Evolutionary conservation across 2,888 invertebrate species (phyloP), one percentile per base, ranked within the genome.

Genomic region (Lasioglossum figueresi): DNA sequence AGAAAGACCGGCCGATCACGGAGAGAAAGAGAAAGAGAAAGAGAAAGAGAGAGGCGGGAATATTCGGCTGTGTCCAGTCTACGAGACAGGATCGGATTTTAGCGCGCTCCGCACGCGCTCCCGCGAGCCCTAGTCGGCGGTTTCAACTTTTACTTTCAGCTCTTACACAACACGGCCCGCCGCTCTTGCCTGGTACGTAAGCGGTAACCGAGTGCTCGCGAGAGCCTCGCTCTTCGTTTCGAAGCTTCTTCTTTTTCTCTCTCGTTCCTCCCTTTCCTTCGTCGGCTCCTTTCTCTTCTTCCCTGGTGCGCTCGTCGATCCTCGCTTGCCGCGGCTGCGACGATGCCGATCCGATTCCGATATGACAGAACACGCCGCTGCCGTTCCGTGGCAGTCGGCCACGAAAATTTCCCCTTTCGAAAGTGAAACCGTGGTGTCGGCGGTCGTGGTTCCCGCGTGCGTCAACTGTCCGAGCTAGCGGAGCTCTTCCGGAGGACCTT

Each of bases 111-210:
- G 94, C 93, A 95, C 95, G 95, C 92, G 90, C 90, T 88, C 89
- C 89, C 91, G 89, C 89, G 91, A 91, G 90, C 93, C 92, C 89
- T 92, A 93, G 92, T 93, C 93, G 92, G 92, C 93, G 92, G 94
- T 95, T 94, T 95, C 95, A 94, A 95, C 95, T 95, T 95, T 95
- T 95, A 95, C 95, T 95, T 95, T 95, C 94, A 94, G 94, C 93
- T 94, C 95, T 95, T 95, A 94, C 95, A 95, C 95, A 95, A 95
- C 94, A 89, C 89, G 89, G 90, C 86, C 88, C 85, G 89, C 88
- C 85, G 89, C 90, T 90, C 89, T 87, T 90, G 90, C 90, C 83
- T 73, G 79, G 78, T 71, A 90, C 90, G 90, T 90, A 90, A 90
- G 90, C 85, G 90, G 86, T 82, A 76, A 84, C 68, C 84, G 83